Evolutionary conservation across 2,888 invertebrate genomes (phyloP).

Genomic region (Ommatoiulus sabulosus): DNA sequence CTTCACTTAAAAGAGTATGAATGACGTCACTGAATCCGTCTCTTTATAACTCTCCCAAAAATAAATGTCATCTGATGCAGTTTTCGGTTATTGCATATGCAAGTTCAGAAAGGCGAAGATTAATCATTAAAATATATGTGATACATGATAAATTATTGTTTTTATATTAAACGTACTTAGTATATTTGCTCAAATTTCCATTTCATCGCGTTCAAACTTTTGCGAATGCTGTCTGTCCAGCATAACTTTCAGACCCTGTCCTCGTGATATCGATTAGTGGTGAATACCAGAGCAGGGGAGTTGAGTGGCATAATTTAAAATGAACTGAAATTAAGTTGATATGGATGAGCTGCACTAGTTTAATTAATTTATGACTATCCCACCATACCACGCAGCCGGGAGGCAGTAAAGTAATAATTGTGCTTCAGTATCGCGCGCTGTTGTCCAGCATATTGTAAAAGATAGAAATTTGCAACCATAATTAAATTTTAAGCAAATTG

Average conservation of each 20-base stretch:
- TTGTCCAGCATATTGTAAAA: background rate
- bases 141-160: too few relatives aligned
- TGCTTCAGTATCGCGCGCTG: background rate
- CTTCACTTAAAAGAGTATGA: background rate
- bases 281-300: background rate
- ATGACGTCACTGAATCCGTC: background rate
- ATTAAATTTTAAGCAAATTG: background rate
- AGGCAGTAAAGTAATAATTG: background rate
- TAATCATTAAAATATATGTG: too few relatives aligned
- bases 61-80: background rate
- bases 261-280: background rate
- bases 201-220: too few relatives aligned
- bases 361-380: slow-evolving; percentile 13
- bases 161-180: too few relatives aligned
- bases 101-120: too few relatives aligned
- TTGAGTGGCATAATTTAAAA: background rate
- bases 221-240: background rate
- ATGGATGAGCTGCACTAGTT: background rate
- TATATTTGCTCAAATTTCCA: too few relatives aligned
- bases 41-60: too few relatives aligned
- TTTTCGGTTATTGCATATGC: too few relatives aligned
- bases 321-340: slow-evolving; percentile 32
- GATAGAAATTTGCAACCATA: background rate
- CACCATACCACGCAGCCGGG: background rate
- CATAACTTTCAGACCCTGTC: background rate